Conservation (phyloP, 2,797 vertebrate species). For the Phataginus tetradactyla region DNA sequence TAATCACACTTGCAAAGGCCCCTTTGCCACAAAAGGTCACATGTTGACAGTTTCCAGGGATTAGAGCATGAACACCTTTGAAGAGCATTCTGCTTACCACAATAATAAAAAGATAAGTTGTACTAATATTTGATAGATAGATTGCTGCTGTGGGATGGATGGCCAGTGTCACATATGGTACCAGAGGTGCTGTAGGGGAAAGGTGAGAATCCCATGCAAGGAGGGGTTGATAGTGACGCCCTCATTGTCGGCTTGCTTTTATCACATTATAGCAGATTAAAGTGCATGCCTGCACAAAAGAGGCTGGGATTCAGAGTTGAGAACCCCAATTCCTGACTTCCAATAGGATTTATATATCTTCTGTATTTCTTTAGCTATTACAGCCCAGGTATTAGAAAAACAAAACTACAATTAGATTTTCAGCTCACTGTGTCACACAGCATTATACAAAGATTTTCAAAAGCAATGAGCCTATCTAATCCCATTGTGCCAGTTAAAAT, state of each 20-base stretch:
- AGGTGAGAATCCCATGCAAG: neutral
- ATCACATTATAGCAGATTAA: neutral
- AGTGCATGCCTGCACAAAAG: neutral
- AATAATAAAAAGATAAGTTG: neutral
- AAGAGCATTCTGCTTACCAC: neutral
- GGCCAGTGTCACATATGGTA: neutral
- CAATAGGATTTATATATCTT: neutral
- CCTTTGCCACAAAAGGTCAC: neutral
- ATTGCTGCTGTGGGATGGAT: neutral
- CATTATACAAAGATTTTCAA: neutral
- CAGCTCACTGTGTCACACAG: neutral
- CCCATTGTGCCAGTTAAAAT: neutral
- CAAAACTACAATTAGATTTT: conserved; percentile 6
- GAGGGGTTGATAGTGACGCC: neutral
- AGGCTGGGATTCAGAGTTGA: conserved; percentile 6
- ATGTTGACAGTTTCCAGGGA: neutral
- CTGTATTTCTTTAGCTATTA: neutral
- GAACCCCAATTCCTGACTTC: neutral
- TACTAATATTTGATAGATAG: neutral
- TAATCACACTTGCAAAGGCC: neutral
- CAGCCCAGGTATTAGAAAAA: neutral
- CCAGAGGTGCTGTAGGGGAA: neutral
- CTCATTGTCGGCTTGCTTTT: neutral
- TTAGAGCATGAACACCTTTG: neutral
- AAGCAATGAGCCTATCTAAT: neutral